Evolutionary conservation across 2,113 vertebrate species (phyloP), one percentile per base, ranked within the genome.

Genomic region (Eidolon helvum): DNA sequence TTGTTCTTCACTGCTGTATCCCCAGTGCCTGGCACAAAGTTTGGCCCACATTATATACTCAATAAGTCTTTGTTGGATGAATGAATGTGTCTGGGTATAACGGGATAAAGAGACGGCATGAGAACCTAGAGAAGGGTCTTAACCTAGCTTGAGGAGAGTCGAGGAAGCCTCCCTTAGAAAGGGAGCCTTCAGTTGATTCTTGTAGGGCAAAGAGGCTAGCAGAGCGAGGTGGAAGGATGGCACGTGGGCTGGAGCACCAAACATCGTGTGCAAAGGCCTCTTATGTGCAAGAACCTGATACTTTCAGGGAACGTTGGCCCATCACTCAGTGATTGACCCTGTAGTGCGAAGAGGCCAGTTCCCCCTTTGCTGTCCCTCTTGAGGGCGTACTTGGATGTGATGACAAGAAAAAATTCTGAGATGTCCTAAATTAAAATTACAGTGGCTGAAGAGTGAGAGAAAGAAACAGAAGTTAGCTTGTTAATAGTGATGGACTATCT

Each of bases 211-310:
- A 69, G 69, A n/a, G 5, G 61, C 50, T 24, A 30, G 2, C 19
- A 10, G 1, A 69, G 78, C n/a, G 22, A 12, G 12, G 45, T 6
- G 77, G 21, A 16, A 9, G 50, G 72, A 33, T 0, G 28, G 4
- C 28, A 19, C 5, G 28, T 16, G 5, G 43, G 33, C 22, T 4
- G 50, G 18, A 16, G 15, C 22, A 16, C 26, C 19, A 2, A 53
- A n/a, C 14, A 28, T 63, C 3, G 0, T 2, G 16, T 11, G 28
- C 19, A 5, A 15, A 28, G n/a, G n/a, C 35, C 61, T 28, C 22
- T 48, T 33, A 18, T 0, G 6, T 8, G 0, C 28, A 0, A 48
- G 35, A 12, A 26, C 65, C 26, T 10, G 26, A 33, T 7, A 19
- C 4, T 0, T 9, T 7, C 22, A 7, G 74, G 28, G 19, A 55